These are phyloP conservation scores for Drosophila ezoana DNA, from an alignment of 2,888 invertebrate genomes.

Conservation along the genomic window DNA sequence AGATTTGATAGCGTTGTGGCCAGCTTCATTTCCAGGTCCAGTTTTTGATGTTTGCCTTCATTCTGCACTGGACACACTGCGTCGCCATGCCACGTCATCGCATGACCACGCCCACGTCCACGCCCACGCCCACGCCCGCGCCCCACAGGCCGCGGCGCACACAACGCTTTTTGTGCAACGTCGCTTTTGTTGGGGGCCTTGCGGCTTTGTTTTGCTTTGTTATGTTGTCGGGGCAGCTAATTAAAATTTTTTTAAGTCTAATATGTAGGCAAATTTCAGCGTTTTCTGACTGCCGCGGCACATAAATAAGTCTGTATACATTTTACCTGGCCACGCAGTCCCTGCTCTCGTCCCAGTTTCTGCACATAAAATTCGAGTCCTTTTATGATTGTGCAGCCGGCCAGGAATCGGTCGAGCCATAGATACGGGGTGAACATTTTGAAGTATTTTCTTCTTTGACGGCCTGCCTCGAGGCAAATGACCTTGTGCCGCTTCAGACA, in stretches of 20 bases:
- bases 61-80: conserved; percentile 47
- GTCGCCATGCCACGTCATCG: neutral
- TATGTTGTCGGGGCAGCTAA: conserved; percentile 63
- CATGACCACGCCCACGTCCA: conserved; percentile 2
- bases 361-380: conserved; percentile 36
- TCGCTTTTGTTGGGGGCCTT: conserved; percentile 47
- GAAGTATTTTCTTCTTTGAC: conserved; percentile 13
- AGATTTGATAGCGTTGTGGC: conserved; percentile 40
- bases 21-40: conserved; percentile 51
- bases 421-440: conserved; percentile 18
- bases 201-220: conserved; percentile 50
- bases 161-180: conserved; percentile 38
- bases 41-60: conserved; percentile 52
- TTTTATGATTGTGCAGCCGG: conserved; percentile 58
- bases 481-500: conserved; percentile 63
- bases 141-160: conserved; percentile 18
- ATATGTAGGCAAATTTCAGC: conserved; percentile 67
- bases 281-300: conserved; percentile 14
- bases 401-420: conserved; percentile 16
- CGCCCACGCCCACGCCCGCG: neutral
- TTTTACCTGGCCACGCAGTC: conserved; percentile 40
- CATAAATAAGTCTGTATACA: conserved; percentile 62
- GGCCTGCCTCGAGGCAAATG: conserved; percentile 36
- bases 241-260: conserved; percentile 73
- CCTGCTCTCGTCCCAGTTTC: conserved; percentile 10